phyloP scores from a whole-genome alignment of 2,113 vertebrate genomes.

The Elephas maximus region DNA sequence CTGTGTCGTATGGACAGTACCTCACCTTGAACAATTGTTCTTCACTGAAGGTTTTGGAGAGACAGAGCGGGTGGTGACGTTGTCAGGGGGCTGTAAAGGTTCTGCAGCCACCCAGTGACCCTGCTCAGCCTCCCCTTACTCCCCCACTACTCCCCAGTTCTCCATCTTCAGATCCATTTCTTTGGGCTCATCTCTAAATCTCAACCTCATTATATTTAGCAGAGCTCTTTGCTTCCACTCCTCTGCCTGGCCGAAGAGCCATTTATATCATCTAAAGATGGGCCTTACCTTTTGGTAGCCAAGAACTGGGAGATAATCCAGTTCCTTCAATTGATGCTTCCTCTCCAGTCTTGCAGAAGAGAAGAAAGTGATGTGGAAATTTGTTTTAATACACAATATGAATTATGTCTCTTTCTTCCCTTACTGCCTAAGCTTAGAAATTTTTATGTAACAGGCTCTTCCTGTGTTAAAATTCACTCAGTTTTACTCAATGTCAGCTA shows the following conservation, averaged over 20 bases:
- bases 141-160: background rate
- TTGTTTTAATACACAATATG: background rate
- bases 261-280: background rate
- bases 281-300: background rate
- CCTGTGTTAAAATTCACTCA: background rate
- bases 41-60: background rate
- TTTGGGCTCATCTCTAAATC: background rate
- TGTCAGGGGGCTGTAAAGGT: fast-evolving
- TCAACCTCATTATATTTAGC: background rate
- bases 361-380: background rate
- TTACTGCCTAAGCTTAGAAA: background rate
- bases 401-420: background rate
- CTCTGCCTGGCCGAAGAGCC: background rate
- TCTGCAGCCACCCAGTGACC: background rate
- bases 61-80: background rate
- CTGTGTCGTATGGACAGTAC: background rate
- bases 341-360: background rate
- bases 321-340: background rate
- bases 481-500: background rate
- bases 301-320: background rate
- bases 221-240: background rate
- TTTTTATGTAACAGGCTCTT: background rate
- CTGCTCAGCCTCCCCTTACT: fast-evolving
- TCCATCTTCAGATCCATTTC: background rate
- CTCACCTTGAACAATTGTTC: background rate